Percentiles rank a stretch among this genome's conserved stretches.
Evolutionary conservation across 2,888 invertebrate genomes (phyloP).

Genomic region (Hololepta plana): DNA sequence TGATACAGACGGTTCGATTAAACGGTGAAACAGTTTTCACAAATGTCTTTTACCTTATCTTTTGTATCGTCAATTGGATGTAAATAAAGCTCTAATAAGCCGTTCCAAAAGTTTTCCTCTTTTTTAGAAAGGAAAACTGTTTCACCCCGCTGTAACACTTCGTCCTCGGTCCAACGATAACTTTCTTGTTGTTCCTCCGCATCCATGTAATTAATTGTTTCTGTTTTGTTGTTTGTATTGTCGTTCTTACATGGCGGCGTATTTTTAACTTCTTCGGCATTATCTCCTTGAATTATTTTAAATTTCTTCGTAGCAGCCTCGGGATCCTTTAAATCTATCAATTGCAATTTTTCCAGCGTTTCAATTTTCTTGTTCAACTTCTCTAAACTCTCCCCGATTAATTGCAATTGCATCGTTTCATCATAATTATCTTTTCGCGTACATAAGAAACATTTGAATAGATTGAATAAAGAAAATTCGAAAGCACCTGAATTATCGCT

Average conservation of each 20-base stretch:
- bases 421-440: conserved; percentile 25
- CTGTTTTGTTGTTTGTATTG: background rate
- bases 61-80: conserved; percentile 51
- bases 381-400: conserved; percentile 6
- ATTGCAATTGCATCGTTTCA: conserved; percentile 20
- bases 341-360: conserved; percentile 5
- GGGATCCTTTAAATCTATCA: too few relatives aligned
- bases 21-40: background rate
- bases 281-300: conserved; percentile 1
- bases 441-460: conserved; percentile 36
- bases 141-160: conserved; percentile 42
- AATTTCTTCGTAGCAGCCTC: too few relatives aligned
- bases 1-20: background rate
- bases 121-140: conserved; percentile 42
- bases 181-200: conserved; percentile 6
- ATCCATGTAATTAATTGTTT: background rate
- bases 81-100: conserved; percentile 56
- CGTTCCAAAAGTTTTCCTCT: conserved; percentile 62
- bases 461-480: conserved; percentile 32
- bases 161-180: conserved; percentile 49
- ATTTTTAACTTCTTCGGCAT: conserved; percentile 1
- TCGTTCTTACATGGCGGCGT: background rate
- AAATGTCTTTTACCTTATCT: conserved; percentile 29
- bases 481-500: conserved; percentile 29
- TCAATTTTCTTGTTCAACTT: conserved; percentile 5